Evolutionary conservation across 2,797 vertebrate species (phyloP).

Genomic region (Ciconia nigra): DNA sequence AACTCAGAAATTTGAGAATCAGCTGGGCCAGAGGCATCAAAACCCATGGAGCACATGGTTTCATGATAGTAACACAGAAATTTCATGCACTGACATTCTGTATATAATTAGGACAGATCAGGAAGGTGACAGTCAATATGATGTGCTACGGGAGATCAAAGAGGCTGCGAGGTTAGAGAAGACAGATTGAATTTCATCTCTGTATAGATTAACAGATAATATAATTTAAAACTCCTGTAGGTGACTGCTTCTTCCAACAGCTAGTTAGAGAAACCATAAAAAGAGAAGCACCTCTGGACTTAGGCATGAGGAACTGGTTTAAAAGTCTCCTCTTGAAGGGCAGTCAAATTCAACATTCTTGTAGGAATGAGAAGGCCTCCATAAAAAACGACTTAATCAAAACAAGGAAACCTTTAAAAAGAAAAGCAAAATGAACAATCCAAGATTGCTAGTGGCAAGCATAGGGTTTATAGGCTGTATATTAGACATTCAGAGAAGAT

Average conservation of each 20-base stretch:
- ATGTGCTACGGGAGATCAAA: conserved; percentile 24
- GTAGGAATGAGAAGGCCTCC: background rate
- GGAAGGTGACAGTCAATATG: background rate
- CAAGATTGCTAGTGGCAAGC: background rate
- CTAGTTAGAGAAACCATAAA: background rate
- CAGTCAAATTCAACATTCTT: background rate
- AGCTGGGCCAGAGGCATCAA: background rate
- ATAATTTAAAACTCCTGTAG: background rate
- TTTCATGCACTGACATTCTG: background rate
- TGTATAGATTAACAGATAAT: conserved; percentile 5
- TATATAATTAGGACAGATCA: conserved; percentile 22
- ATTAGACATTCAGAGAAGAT: background rate
- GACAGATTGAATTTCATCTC: background rate
- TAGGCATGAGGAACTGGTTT: background rate
- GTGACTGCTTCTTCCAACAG: conserved; percentile 10
- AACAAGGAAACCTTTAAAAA: background rate
- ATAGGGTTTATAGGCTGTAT: background rate
- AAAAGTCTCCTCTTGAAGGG: background rate
- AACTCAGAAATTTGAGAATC: background rate
- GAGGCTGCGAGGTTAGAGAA: background rate
- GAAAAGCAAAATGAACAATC: background rate
- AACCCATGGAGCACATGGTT: background rate
- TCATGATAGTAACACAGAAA: background rate
- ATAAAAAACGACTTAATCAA: background rate
- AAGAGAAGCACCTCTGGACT: background rate